Conservation (phyloP, 2,113 vertebrate genomes). For the Psophia crepitans region DNA sequence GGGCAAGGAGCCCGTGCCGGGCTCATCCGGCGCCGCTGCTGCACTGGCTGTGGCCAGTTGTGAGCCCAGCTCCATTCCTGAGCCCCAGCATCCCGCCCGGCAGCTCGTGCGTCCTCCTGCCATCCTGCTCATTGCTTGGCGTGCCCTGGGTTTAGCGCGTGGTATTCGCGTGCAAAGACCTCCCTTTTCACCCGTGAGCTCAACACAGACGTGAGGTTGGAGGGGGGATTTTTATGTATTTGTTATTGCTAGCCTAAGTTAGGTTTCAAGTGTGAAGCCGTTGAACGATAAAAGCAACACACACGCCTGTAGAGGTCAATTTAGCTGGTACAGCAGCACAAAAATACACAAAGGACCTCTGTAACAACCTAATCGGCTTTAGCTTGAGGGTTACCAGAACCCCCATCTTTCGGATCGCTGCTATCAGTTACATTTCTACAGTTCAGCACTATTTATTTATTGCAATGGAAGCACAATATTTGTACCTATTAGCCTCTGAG, state of each 20-base stretch:
- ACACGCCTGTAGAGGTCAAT: slow-evolving; percentile 67
- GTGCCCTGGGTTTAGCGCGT: fast-evolving
- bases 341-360: slow-evolving; percentile 71
- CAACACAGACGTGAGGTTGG: fast-evolving
- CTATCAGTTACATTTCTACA: slow-evolving; percentile 51
- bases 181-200: neutral
- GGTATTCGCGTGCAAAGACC: neutral
- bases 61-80: too few relatives aligned
- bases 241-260: slow-evolving; percentile 4
- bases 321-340: slow-evolving; percentile 60
- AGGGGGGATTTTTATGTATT: neutral
- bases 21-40: fast-evolving
- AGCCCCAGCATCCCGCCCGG: neutral
- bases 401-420: slow-evolving; percentile 56
- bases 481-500: slow-evolving; percentile 71
- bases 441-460: slow-evolving; percentile 69
- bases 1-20: neutral
- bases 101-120: neutral
- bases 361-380: slow-evolving; percentile 70
- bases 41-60: neutral
- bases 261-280: slow-evolving; percentile 51
- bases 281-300: slow-evolving; percentile 59
- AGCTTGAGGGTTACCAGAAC: slow-evolving; percentile 68
- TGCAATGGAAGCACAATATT: slow-evolving; percentile 54
- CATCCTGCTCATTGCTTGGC: neutral